Conservation (phyloP, 2,888 invertebrate genomes). For the Pyrgus malvae region DNA sequence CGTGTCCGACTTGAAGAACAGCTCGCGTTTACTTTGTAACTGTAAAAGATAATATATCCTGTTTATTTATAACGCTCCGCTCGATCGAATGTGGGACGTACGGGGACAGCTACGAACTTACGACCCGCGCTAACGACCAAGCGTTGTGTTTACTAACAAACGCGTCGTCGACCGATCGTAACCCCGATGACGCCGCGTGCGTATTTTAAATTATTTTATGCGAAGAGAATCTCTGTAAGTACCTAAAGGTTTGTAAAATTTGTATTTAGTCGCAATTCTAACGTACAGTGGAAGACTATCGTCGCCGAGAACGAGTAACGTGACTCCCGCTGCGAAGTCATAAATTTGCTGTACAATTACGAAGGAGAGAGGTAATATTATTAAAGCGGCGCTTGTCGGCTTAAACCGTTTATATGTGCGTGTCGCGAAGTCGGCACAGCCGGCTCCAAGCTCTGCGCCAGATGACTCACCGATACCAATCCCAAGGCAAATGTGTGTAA, state of each 20-base stretch:
- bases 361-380: constrained; percentile 28
- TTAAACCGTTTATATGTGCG: constrained; percentile 33
- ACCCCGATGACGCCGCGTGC: background rate
- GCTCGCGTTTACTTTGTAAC: constrained; percentile 92
- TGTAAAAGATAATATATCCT: constrained; percentile 57
- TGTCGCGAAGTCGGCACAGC: constrained; percentile 48
- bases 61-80: constrained; percentile 5
- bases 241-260: constrained; percentile 4
- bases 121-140: constrained; percentile 1
- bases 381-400: constrained; percentile 32
- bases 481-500: constrained; percentile 40
- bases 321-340: constrained; percentile 47
- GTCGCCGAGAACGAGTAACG: constrained; percentile 38
- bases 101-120: constrained; percentile 2
- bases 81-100: background rate
- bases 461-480: constrained; percentile 59
- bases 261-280: constrained; percentile 13
- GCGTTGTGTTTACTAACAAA: constrained; percentile 15
- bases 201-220: constrained; percentile 12
- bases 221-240: background rate
- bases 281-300: constrained; percentile 23
- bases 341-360: constrained; percentile 43
- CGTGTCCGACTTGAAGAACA: constrained; percentile 90
- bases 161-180: constrained; percentile 1
- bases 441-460: constrained; percentile 52